Percentiles rank a stretch among this genome's conserved stretches.
phyloP scores from a whole-genome alignment of 2,888 invertebrate species.

The Mesorhabditis belari region DNA sequence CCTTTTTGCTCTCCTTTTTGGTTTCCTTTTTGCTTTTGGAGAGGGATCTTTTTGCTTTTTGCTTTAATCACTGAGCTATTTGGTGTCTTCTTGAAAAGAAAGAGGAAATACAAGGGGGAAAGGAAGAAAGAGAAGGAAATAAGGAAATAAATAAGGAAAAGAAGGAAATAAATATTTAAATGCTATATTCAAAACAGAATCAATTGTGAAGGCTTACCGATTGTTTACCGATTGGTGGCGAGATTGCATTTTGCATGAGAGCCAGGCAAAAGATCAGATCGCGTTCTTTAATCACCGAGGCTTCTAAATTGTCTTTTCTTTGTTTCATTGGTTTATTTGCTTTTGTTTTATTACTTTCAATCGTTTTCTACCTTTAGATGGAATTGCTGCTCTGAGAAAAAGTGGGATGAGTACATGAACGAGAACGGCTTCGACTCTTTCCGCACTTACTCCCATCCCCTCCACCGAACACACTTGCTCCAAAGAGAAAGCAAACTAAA shows the following conservation, averaged over 20 bases:
- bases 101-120: too few species aligned
- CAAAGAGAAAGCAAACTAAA: constrained; percentile 59
- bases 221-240: constrained; percentile 52
- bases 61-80: too few species aligned
- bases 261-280: constrained; percentile 86
- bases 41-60: too few species aligned
- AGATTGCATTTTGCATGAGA: constrained; percentile 72
- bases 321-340: too few species aligned
- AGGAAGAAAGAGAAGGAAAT: too few species aligned
- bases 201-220: too few species aligned
- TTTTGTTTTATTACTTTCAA: background rate
- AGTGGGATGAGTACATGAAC: constrained; percentile 93
- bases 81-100: too few species aligned
- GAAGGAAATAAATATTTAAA: too few species aligned
- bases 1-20: too few species aligned
- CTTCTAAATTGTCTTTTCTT: constrained; percentile 49
- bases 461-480: constrained; percentile 91
- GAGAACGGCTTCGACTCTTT: constrained; percentile 87
- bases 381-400: constrained; percentile 86
- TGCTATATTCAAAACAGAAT: too few species aligned
- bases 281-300: constrained; percentile 76
- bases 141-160: too few species aligned
- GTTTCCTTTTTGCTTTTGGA: too few species aligned
- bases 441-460: constrained; percentile 73
- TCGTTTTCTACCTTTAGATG: constrained; percentile 70